These are phyloP conservation scores for Chironomus tentans DNA, from an alignment of 2,888 invertebrate genomes.

Conservation along the genomic window DNA sequence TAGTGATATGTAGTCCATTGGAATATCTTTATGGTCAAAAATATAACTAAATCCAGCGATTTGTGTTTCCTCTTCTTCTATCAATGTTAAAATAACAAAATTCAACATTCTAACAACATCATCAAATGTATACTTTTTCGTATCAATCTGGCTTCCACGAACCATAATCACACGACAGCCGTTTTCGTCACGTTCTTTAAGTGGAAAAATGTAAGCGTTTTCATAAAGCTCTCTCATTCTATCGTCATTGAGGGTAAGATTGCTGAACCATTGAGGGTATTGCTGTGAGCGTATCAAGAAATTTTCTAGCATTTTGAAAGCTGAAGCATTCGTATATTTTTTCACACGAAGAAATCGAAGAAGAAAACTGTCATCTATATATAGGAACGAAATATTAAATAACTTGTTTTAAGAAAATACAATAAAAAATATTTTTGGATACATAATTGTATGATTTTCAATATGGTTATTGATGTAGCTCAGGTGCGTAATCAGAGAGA, in stretches of 20 bases:
- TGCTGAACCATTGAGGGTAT: slow-evolving; percentile 11
- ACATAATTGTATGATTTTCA: too few species aligned
- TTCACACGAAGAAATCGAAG: slow-evolving; percentile 19
- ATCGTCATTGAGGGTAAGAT: background rate
- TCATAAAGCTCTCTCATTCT: slow-evolving; percentile 1
- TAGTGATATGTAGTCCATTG: background rate
- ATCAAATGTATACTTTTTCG: slow-evolving; percentile 8
- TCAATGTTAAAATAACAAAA: slow-evolving; percentile 15
- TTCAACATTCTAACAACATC: slow-evolving; percentile 4
- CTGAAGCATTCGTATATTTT: slow-evolving; percentile 1
- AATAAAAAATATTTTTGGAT: too few species aligned
- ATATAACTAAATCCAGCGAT: slow-evolving; percentile 11
- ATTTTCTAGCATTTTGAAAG: slow-evolving; percentile 22
- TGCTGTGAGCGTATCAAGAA: background rate
- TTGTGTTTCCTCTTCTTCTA: slow-evolving; percentile 21
- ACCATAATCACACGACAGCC: slow-evolving; percentile 13
- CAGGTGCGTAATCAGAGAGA: too few species aligned
- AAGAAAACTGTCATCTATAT: slow-evolving; percentile 13
- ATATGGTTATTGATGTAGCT: too few species aligned
- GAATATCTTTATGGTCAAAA: background rate
- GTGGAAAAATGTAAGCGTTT: slow-evolving; percentile 14
- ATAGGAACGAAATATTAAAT: too few species aligned
- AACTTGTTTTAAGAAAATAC: too few species aligned
- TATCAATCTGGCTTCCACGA: background rate
- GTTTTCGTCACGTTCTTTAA: slow-evolving; percentile 20